A percentile compares a stretch with the other conserved stretches of the same genome.
Evolutionary conservation across 2,888 invertebrate species (phyloP).

Genomic region (Phorcus lineatus): DNA sequence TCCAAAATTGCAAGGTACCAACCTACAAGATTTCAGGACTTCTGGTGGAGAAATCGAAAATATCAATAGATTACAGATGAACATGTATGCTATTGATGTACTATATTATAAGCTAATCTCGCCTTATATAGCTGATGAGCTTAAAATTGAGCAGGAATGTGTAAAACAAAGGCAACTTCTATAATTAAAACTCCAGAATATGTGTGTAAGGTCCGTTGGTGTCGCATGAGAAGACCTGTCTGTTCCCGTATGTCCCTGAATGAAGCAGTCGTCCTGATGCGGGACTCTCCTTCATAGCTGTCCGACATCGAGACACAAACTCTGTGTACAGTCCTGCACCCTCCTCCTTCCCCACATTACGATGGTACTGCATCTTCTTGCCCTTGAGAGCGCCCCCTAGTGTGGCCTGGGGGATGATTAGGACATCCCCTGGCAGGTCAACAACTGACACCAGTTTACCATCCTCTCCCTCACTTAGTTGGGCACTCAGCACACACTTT

Average conservation of each 20-base stretch:
- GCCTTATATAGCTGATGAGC: too few species aligned
- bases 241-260: conserved; percentile 75
- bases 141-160: too few species aligned
- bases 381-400: conserved; percentile 76
- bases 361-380: conserved; percentile 76
- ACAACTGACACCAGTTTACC: conserved; percentile 68
- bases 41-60: too few species aligned
- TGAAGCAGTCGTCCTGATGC: conserved; percentile 58
- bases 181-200: conserved; percentile 63
- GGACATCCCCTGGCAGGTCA: conserved; percentile 75
- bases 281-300: conserved; percentile 42
- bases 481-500: conserved; percentile 63
- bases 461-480: conserved; percentile 65
- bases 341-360: conserved; percentile 73
- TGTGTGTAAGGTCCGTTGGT: conserved; percentile 76
- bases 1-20: too few species aligned
- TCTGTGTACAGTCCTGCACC: conserved; percentile 72
- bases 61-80: too few species aligned
- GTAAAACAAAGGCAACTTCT: too few species aligned
- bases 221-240: conserved; percentile 74
- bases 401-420: conserved; percentile 77
- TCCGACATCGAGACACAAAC: conserved; percentile 58
- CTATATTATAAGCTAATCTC: too few species aligned
- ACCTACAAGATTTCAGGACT: too few species aligned
- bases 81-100: too few species aligned